Evolutionary conservation across 2,888 invertebrate genomes (phyloP).

Genomic region (Vandiemenella viatica): DNA sequence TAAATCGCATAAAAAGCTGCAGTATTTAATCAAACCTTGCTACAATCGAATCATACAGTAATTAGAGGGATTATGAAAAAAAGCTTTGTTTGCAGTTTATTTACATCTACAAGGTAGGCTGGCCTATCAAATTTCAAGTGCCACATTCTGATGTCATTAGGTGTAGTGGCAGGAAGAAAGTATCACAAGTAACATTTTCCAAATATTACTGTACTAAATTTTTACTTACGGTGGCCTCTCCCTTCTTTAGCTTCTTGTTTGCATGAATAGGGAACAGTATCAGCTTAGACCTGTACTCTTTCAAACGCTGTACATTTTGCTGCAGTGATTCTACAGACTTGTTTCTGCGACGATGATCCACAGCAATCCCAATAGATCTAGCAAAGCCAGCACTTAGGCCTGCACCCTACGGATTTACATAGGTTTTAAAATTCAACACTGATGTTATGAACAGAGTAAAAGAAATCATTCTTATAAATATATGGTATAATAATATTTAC

Average conservation of each 20-base stretch:
- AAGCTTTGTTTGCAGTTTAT: too few species aligned
- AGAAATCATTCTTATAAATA: too few species aligned
- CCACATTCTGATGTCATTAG: too few species aligned
- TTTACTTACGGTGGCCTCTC: constrained; percentile 38
- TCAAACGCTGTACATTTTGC: constrained; percentile 85
- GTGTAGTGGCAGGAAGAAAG: too few species aligned
- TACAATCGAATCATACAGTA: too few species aligned
- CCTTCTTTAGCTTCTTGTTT: constrained; percentile 48
- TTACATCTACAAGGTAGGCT: not conserved
- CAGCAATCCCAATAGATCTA: constrained; percentile 84
- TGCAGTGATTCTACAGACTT: constrained; percentile 89
- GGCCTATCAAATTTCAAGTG: too few species aligned
- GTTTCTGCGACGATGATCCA: constrained; percentile 89
- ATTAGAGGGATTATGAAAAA: too few species aligned
- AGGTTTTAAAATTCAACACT: constrained; percentile 42
- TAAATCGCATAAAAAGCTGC: too few species aligned
- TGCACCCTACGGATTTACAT: constrained; percentile 55
- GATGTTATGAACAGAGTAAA: constrained; percentile 91
- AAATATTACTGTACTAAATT: not conserved
- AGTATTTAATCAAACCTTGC: too few species aligned
- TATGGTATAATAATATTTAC: too few species aligned
- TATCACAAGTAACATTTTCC: too few species aligned
- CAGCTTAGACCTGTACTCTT: constrained; percentile 88
- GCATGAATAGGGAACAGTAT: constrained; percentile 93
- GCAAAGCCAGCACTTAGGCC: constrained; percentile 77